Evolutionary conservation across 37 sponge, comb jelly and placozoan species (phyloP).

Genomic region (Petrosia ficiformis): DNA sequence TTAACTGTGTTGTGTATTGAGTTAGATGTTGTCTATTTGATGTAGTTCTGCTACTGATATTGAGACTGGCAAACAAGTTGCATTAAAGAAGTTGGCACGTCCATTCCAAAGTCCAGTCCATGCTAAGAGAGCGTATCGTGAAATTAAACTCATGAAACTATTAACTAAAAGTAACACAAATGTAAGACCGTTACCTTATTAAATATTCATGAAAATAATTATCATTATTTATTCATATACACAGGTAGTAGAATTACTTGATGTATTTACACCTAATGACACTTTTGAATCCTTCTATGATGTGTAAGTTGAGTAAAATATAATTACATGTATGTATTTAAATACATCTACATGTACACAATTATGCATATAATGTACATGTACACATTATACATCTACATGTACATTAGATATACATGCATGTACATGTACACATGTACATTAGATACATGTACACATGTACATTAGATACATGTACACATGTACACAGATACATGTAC

Average conservation of each 20-base stretch:
- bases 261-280: conserved; percentile 77
- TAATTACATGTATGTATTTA: not conserved
- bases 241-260: conserved; percentile 86
- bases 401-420: too few relatives aligned
- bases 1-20: too few relatives aligned
- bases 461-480: too few relatives aligned
- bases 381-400: too few relatives aligned
- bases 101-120: conserved; percentile 87
- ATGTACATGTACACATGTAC: too few relatives aligned
- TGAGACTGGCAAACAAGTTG: conserved; percentile 52
- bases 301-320: conserved; percentile 74
- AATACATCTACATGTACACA: too few relatives aligned
- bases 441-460: too few relatives aligned
- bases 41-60: conserved; percentile 80
- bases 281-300: conserved; percentile 65
- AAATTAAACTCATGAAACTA: conserved; percentile 83
- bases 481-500: too few relatives aligned
- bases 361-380: too few relatives aligned
- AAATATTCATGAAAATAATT: not conserved
- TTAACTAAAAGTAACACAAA: conserved; percentile 75
- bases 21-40: too few relatives aligned
- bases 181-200: conserved; percentile 24
- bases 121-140: conserved; percentile 91
- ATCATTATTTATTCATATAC: not conserved
- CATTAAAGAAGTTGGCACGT: conserved; percentile 91